Percentiles rank a stretch among this genome's conserved stretches.
Evolutionary conservation across 92 coral and sea anemone species (phyloP).

Genomic region (Zoanthus sociatus): DNA sequence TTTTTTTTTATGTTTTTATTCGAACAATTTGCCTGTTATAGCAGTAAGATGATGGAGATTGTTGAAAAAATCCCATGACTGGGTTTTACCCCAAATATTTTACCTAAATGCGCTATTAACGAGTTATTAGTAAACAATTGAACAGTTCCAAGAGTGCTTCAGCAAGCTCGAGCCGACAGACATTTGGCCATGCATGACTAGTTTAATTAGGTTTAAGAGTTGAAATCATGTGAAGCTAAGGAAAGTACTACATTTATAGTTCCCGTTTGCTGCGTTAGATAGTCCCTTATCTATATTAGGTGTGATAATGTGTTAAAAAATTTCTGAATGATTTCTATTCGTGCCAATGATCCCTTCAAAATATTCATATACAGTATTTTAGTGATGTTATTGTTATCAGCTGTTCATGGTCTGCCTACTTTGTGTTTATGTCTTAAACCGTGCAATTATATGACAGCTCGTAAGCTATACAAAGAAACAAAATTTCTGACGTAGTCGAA

Average conservation of each 20-base stretch:
- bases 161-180: background rate
- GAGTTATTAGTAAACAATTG: background rate
- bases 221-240: background rate
- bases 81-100: background rate
- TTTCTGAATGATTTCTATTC: background rate
- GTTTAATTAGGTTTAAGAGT: background rate
- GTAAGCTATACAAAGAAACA: background rate
- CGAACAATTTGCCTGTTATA: too few relatives aligned
- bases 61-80: too few relatives aligned
- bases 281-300: background rate
- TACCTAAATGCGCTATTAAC: background rate
- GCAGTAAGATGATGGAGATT: too few relatives aligned
- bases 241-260: background rate
- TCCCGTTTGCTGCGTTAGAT: background rate
- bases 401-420: background rate
- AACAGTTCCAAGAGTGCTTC: background rate
- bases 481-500: slow-evolving; percentile 15
- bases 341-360: background rate
- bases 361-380: background rate
- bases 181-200: background rate
- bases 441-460: background rate
- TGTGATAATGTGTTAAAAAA: background rate
- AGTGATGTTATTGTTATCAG: background rate
- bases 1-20: too few relatives aligned
- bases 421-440: slow-evolving; percentile 3